Base-by-base conservation (phyloP, 2,113 vertebrate genomes). In the Chionis minor region DNA sequence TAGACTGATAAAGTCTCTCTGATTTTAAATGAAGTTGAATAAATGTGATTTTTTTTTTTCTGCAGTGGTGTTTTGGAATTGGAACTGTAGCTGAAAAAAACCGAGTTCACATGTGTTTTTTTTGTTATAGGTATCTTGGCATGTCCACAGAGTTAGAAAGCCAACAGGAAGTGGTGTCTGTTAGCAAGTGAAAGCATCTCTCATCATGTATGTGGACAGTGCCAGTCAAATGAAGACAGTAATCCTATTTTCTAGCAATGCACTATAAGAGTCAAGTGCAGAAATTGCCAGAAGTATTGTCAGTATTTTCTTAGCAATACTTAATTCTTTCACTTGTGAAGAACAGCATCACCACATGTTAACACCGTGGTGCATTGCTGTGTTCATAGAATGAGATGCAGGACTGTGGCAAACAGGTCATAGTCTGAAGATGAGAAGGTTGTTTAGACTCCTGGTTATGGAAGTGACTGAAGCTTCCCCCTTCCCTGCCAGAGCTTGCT, bases 281-380 rank as follows among this genome's bases (percentile, higher is more conserved):
- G 54, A 61, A 27, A 16, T 33, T 32, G 32, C 22, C 45, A 49
- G 8, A 56, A 55, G 47, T 38, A 45, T 62, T 54, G 20, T 72
- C 23, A 14, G n/a, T 70, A 42, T 81, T 86, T 86, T 66, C 21
- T n/a, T 59, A 62, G 63, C 69, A 51, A 6, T 20, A 22, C 38
- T 58, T 33, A 22, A 14, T 44, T 67, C 12, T 75, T 79, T 70
- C 4, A 8, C 10, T 3, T 40, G 47, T 51, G 33, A 55, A 28
- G 45, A 71, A 22, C 69, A 62, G 65, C 28, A 40, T 71, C 30
- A 13, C 51, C 42, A 12, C 32, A 17, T 0, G 0, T 44, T 44
- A 65, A 66, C 38, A 12, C 28, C 4, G 1, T 10, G 21, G 51
- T 70, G 40, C 32, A n/a, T 66, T 17, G 28, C 84, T 78, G 28